A percentile compares a stretch with the other conserved stretches of the same genome.
Evolutionary conservation across 53 echinoderm and acorn worm species (phyloP).

Genomic region (Paracentrotus lividus): DNA sequence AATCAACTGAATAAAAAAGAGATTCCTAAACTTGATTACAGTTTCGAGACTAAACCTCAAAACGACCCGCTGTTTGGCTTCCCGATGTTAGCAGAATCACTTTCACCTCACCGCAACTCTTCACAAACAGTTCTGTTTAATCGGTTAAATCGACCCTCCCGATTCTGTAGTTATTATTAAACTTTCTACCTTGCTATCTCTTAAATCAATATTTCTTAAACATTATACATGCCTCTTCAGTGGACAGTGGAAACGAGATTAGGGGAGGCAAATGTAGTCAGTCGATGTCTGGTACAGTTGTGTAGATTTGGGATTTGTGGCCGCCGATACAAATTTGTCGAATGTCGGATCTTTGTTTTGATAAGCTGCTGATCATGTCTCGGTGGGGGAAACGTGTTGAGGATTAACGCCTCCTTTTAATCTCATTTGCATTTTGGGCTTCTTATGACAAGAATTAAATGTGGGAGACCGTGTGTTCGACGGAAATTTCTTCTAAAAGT

Average conservation of each 20-base stretch:
- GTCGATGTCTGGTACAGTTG: background rate
- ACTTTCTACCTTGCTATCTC: background rate
- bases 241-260: background rate
- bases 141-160: background rate
- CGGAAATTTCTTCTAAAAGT: background rate
- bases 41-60: constrained; percentile 28
- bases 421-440: background rate
- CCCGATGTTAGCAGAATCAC: constrained; percentile 38
- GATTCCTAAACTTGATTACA: background rate
- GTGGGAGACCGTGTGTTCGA: background rate
- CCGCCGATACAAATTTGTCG: constrained; percentile 68
- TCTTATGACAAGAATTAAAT: background rate
- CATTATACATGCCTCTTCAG: constrained; percentile 53
- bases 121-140: background rate
- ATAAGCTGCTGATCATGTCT: constrained; percentile 61
- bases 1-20: background rate
- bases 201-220: constrained; percentile 25
- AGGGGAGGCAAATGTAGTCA: constrained; percentile 21
- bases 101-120: constrained; percentile 27
- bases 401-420: constrained; percentile 52
- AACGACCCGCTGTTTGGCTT: constrained; percentile 30
- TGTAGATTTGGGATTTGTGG: constrained; percentile 18
- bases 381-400: constrained; percentile 37
- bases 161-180: background rate
- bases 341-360: constrained; percentile 51